Base-by-base conservation (phyloP, 2,797 vertebrate genomes). In the Typhlichthys eigenmanni region DNA sequence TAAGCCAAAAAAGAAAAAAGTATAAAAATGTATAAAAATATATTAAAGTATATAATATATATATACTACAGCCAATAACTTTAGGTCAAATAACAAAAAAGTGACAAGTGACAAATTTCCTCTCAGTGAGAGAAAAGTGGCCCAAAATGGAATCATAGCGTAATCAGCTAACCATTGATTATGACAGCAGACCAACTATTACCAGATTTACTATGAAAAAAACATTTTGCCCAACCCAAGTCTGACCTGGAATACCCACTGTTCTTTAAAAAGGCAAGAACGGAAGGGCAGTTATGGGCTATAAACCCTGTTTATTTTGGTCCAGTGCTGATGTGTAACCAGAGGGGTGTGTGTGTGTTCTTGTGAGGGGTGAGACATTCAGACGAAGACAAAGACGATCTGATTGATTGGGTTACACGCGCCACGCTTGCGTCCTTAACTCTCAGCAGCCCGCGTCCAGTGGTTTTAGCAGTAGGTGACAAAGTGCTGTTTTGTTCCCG, bases 391-490 rank as follows among this genome's bases (percentile, higher is more conserved):
- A 64, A 47, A 77, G 71, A 75, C 79, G 89, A 87, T 89, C 80
- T 82, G 84, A 85, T 89, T 89, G 87, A 91, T 89, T 90, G 84
- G 86, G 86, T 91, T 91, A 89, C 85, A 78, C 87, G 87, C 66
- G 85, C 86, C 88, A 84, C 88, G 87, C 81, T 88, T 83, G 81
- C 69, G 71, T 85, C 81, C 75, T 69, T 58, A 1, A 66, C 75
- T 76, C 79, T 75, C 13, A 34, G 66, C 57, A 47, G 74, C 61
- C 81, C 65, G 72, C 60, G 46, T 85, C 83, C 87, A 85, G 87
- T 88, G 82, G 80, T 83, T 79, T 82, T 82, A 85, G 80, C 81
- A 80, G 83, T 81, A 73, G 82, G 85, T 73, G 75, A 88, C 88
- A 87, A 87, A 89, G 87, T 85, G 85, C 71, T 73, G 83, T 86